A percentile compares a stretch with the other conserved stretches of the same genome.
These are phyloP conservation scores for Rhagophthalmus giganteus DNA, from an alignment of 2,888 invertebrate genomes.

Conservation along the genomic window DNA sequence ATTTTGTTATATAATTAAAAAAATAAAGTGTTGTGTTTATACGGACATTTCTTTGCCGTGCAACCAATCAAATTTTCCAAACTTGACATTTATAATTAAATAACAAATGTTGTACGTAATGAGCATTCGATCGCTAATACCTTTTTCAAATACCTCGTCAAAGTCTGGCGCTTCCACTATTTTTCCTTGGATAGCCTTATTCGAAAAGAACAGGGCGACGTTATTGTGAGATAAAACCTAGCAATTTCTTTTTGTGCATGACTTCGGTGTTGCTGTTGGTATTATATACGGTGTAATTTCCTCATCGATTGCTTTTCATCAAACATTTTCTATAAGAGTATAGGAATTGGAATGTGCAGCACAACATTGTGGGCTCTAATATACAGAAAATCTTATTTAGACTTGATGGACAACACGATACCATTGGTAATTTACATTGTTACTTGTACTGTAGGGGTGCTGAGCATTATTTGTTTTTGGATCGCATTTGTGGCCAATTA, in stretches of 20 bases:
- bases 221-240: conserved; percentile 24
- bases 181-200: conserved; percentile 29
- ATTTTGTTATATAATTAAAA: conserved; percentile 27
- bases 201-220: conserved; percentile 23
- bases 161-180: conserved; percentile 31
- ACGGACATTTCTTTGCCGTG: no score
- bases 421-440: conserved; percentile 27
- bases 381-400: conserved; percentile 29
- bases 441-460: conserved; percentile 28
- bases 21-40: conserved; percentile 7
- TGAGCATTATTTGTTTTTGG: conserved; percentile 34
- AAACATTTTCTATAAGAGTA: conserved; percentile 21
- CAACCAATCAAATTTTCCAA: no score
- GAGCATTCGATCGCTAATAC: no score
- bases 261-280: conserved; percentile 33
- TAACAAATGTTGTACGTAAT: no score
- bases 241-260: conserved; percentile 34
- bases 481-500: conserved; percentile 34
- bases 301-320: neutral
- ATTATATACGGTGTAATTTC: conserved; percentile 2
- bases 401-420: conserved; percentile 23
- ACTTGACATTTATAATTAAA: no score
- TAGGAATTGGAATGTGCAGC: conserved; percentile 24
- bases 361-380: conserved; percentile 30
- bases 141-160: no score